Percentiles rank a stretch among this genome's conserved stretches.
Evolutionary conservation across 2,113 vertebrate species (phyloP).

Genomic region (Illadopsis cleaveri): DNA sequence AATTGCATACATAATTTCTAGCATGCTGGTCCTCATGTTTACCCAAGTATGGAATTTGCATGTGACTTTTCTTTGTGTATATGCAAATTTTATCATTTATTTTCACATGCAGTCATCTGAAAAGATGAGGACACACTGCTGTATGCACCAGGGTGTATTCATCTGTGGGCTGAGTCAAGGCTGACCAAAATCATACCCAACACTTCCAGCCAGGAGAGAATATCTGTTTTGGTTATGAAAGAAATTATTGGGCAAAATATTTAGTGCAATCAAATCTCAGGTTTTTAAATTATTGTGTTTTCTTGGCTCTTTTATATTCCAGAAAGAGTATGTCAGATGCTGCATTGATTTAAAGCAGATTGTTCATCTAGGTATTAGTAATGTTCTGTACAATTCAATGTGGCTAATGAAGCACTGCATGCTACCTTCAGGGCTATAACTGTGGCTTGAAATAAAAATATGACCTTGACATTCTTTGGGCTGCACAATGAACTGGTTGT

Average conservation of each 20-base stretch:
- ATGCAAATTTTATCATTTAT: neutral
- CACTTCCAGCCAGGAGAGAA: neutral
- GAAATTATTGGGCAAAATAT: neutral
- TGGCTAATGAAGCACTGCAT: neutral
- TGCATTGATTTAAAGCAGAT: neutral
- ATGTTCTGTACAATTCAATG: neutral
- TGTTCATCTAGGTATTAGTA: neutral
- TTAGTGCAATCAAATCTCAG: neutral
- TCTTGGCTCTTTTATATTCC: neutral
- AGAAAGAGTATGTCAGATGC: neutral
- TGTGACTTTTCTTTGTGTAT: neutral
- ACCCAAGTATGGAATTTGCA: neutral
- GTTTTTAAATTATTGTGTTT: neutral
- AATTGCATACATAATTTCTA: neutral
- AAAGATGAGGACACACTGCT: neutral
- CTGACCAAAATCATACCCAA: neutral
- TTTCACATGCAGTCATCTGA: neutral
- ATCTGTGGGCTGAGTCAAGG: neutral
- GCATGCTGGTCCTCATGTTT: neutral
- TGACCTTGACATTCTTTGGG: conserved; percentile 35
- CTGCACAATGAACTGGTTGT: neutral
- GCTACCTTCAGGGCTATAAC: neutral
- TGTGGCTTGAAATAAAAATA: neutral
- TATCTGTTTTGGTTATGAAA: neutral
- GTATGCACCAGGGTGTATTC: neutral